Percentiles rank a stretch among this genome's conserved stretches.
These are phyloP conservation scores for Epinephelus fuscoguttatus DNA, from an alignment of 2,113 vertebrate genomes.

Conservation along the genomic window DNA sequence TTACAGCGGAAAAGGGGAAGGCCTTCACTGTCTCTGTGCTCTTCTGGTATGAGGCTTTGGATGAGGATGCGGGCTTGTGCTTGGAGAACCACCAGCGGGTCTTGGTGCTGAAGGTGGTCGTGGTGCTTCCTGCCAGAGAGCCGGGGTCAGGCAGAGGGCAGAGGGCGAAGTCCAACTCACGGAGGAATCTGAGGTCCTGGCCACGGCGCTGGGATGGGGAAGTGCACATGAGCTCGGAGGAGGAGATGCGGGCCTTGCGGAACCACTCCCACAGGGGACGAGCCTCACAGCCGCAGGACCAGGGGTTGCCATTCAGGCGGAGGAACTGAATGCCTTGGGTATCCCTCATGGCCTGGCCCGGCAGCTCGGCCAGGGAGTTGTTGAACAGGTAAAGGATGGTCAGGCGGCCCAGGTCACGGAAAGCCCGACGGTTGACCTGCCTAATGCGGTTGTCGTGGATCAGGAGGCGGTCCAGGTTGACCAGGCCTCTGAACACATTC, in stretches of 20 bases:
- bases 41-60: constrained; percentile 85
- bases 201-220: constrained; percentile 88
- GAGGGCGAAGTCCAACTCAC: constrained; percentile 89
- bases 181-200: constrained; percentile 91
- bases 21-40: constrained; percentile 83
- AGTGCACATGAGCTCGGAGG: constrained; percentile 90
- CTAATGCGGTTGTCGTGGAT: constrained; percentile 94
- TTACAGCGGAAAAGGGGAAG: constrained; percentile 76
- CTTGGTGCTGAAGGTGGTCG: constrained; percentile 88
- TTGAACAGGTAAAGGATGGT: constrained; percentile 98
- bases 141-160: constrained; percentile 89
- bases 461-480: constrained; percentile 94
- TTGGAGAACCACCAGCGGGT: constrained; percentile 90
- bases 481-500: constrained; percentile 93
- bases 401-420: constrained; percentile 91
- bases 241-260: constrained; percentile 90
- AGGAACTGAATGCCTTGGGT: constrained; percentile 93
- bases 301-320: constrained; percentile 95
- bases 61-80: constrained; percentile 88
- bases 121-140: constrained; percentile 84
- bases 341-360: constrained; percentile 90
- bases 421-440: constrained; percentile 90
- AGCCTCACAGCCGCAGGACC: constrained; percentile 96
- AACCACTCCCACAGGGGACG: constrained; percentile 96
- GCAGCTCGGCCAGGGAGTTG: constrained; percentile 93